A percentile compares a stretch with the other conserved stretches of the same genome.
Conservation (phyloP, 2,888 invertebrate species). For the Branchipolynoe longqiensis region DNA sequence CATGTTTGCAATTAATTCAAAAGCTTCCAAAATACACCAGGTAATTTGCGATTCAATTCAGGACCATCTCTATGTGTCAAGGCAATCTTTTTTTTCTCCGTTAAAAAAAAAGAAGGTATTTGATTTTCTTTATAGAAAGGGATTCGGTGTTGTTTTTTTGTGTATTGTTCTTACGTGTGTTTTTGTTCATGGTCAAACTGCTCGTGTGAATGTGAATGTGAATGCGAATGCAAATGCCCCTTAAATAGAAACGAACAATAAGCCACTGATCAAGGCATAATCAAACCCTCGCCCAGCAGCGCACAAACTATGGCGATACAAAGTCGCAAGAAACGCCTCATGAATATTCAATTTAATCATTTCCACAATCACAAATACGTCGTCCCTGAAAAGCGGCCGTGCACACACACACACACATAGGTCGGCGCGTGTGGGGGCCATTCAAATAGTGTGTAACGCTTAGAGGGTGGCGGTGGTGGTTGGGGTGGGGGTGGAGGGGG, state of each 20-base stretch:
- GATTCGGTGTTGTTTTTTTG: no score
- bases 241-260: constrained; percentile 25
- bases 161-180: not conserved
- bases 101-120: no score
- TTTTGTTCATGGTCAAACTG: not conserved
- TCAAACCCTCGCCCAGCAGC: not conserved
- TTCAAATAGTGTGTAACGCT: no score
- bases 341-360: constrained; percentile 28
- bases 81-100: not conserved
- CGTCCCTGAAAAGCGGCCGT: no score
- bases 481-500: no score
- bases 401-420: no score
- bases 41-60: constrained; percentile 24
- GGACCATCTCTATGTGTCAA: not conserved
- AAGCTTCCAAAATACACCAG: not conserved
- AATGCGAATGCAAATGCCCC: no score
- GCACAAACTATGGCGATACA: not conserved
- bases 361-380: not conserved
- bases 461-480: no score
- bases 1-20: no score
- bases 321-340: not conserved
- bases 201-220: not conserved
- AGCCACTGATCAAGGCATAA: constrained; percentile 15
- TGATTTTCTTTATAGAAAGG: no score
- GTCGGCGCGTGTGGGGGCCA: no score